These are phyloP conservation scores for Homalodisca vitripennis DNA, from an alignment of 1,140 invertebrate species.

Conservation along the genomic window DNA sequence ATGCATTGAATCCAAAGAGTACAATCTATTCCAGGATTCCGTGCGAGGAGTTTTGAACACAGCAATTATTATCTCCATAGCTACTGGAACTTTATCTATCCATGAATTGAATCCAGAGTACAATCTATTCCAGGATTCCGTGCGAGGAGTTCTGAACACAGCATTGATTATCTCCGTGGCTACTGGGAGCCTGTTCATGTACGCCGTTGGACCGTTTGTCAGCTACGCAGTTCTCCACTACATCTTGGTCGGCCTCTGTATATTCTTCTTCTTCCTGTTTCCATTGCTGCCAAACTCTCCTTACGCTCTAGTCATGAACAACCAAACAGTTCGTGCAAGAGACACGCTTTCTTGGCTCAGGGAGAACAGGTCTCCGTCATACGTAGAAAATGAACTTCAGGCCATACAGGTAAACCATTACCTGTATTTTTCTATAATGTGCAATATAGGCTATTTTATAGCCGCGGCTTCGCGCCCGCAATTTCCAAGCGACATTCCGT, in stretches of 20 bases:
- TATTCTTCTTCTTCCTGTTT: neutral
- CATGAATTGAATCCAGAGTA: too few relatives aligned
- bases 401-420: neutral
- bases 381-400: neutral
- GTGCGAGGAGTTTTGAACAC: too few relatives aligned
- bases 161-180: neutral
- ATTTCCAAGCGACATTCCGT: too few relatives aligned
- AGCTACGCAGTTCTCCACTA: slow-evolving; percentile 13
- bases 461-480: too few relatives aligned
- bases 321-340: neutral
- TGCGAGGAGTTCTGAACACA: slow-evolving; percentile 9
- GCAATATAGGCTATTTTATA: too few relatives aligned
- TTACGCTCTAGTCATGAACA: neutral
- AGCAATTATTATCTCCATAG: too few relatives aligned
- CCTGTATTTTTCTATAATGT: too few relatives aligned
- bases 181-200: neutral
- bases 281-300: slow-evolving; percentile 7
- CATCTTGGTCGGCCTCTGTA: neutral
- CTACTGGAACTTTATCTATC: too few relatives aligned
- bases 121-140: slow-evolving; percentile 18
- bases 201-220: slow-evolving; percentile 3
- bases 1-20: too few relatives aligned
- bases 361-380: neutral
- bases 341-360: neutral
- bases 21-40: too few relatives aligned